A percentile compares a stretch with the other conserved stretches of the same genome.
Conservation (phyloP, 1,140 invertebrate species). For the Dryas iulia region DNA sequence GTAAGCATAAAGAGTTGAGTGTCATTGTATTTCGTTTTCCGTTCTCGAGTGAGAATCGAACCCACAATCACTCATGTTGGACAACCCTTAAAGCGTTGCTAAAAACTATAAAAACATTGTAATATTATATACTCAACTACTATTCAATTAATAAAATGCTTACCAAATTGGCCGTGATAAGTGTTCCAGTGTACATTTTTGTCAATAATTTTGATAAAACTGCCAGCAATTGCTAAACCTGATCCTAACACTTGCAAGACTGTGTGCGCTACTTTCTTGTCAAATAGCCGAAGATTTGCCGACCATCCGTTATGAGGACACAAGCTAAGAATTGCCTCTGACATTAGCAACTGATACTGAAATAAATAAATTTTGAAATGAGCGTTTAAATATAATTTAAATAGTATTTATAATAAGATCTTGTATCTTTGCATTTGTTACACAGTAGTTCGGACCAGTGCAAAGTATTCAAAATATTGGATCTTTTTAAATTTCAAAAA, state of each 20-base stretch:
- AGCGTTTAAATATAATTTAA: neutral
- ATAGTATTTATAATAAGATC: neutral
- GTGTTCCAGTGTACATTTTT: constrained; percentile 58
- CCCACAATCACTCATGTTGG: no score
- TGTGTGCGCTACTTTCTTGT: constrained; percentile 60
- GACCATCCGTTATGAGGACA: constrained; percentile 63
- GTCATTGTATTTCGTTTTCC: no score
- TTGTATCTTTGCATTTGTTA: no score
- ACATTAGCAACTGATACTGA: constrained; percentile 72
- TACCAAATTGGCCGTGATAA: constrained; percentile 12
- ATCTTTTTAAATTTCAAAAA: no score
- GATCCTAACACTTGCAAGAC: constrained; percentile 57
- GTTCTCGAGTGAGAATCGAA: no score
- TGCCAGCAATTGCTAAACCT: constrained; percentile 56
- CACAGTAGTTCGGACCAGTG: no score
- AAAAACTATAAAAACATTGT: no score
- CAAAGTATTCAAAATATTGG: no score
- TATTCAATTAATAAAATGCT: neutral
- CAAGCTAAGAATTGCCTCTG: constrained; percentile 56
- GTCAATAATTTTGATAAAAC: constrained; percentile 47
- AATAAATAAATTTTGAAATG: constrained; percentile 17
- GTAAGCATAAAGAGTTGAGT: no score
- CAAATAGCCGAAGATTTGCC: constrained; percentile 39
- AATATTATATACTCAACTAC: no score
- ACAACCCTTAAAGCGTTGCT: no score